Evolutionary conservation across 2,888 invertebrate species (phyloP), one percentile per base, ranked within the genome.

Genomic region (Epirrhoe alternata): DNA sequence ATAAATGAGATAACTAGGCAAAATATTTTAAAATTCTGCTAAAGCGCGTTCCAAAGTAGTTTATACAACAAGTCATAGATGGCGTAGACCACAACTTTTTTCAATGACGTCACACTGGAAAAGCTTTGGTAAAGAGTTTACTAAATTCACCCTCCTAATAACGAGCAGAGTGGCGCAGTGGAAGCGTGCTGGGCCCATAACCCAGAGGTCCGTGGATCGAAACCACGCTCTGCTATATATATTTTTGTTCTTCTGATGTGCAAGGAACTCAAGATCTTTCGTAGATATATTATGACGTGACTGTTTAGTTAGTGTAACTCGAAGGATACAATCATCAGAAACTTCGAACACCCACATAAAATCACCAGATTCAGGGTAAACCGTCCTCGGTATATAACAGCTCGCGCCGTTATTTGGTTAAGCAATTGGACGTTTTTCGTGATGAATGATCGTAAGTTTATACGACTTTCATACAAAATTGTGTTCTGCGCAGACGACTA

Each of bases 171-270:
- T 95, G 95, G 95, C 95, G 96, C 96, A 96, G 95, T 95, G 96
- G 96, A 95, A 95, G 95, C 95, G 95, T 96, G 95, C 95, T 95
- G 95, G 95, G 95, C 95, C 95, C 95, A 96, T 96, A 96, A 96
- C 96, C 95, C 96, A 97, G 96, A 97, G 96, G 96, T 96, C 96
- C 96, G 96, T 96, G 96, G 96, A 96, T 96, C 96, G 96, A 96
- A 96, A 96, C 96, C 96, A 96, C 95, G 96, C 95, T 95, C 95
- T 95, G 95, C 95, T 95, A 95, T 14, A 16, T 16, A 47, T 6
- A 0, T 5, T 47, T 47, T 47, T 47, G 24, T 24, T 24, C 24
- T n/a, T n/a, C n/a, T n/a, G n/a, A n/a, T n/a, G n/a, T n/a, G n/a
- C n/a, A n/a, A n/a, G n/a, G n/a, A n/a, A n/a, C n/a, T n/a, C n/a